Percentiles rank a stretch among this genome's conserved stretches.
Conservation (phyloP, 2,888 invertebrate species). For the Spilarctia lutea region DNA sequence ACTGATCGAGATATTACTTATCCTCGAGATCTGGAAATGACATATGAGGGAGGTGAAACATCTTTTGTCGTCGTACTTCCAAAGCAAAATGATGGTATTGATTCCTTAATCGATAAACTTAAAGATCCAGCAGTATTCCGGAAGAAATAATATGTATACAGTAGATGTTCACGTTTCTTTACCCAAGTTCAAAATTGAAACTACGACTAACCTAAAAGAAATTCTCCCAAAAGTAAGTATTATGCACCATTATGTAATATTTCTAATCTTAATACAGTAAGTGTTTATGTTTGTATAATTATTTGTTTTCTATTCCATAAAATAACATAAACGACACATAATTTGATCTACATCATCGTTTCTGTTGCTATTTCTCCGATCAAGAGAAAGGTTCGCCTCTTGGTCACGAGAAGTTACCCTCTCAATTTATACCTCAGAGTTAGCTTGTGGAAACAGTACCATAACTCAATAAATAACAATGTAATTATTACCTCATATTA, state of each 20-base stretch:
- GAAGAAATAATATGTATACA: constrained; percentile 66
- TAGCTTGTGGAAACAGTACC: not conserved
- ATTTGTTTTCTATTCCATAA: too few species aligned
- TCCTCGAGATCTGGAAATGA: constrained; percentile 82
- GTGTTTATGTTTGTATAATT: not conserved
- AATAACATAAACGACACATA: too few species aligned
- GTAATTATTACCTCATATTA: not conserved
- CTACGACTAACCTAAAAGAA: constrained; percentile 87
- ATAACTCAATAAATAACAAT: not conserved
- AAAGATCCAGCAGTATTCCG: constrained; percentile 70
- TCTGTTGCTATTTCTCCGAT: not conserved
- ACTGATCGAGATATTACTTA: too few species aligned
- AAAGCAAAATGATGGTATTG: constrained; percentile 88
- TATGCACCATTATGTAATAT: too few species aligned
- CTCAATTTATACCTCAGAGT: not conserved
- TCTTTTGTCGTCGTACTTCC: constrained; percentile 92
- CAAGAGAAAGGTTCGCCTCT: not conserved
- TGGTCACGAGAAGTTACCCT: not conserved
- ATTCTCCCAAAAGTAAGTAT: constrained; percentile 86
- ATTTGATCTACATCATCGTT: not conserved
- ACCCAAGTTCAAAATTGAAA: constrained; percentile 93
- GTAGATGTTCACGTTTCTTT: constrained; percentile 88
- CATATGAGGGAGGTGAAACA: constrained; percentile 89
- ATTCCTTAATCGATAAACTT: constrained; percentile 87
- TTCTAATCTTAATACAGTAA: not conserved